These are phyloP conservation scores for Oophaga sylvatica DNA, from an alignment of 2,797 vertebrate genomes.

Conservation along the genomic window DNA sequence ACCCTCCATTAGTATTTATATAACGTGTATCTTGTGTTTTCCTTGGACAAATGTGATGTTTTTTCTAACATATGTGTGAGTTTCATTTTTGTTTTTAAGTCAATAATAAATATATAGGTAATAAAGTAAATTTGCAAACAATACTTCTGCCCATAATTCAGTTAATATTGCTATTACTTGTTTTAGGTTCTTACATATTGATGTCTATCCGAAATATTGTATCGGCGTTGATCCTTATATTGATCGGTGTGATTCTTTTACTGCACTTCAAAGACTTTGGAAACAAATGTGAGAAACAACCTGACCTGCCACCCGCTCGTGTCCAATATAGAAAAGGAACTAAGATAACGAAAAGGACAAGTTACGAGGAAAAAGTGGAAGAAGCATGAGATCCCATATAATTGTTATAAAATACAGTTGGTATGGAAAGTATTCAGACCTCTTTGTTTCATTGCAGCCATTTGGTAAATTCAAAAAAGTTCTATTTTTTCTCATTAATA, in stretches of 20 bases:
- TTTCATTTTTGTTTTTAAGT: no score
- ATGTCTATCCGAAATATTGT: constrained; percentile 13
- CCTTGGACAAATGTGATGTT: no score
- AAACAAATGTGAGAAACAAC: background rate
- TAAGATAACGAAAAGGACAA: background rate
- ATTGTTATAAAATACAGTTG: background rate
- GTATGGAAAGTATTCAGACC: no score
- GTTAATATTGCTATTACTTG: background rate
- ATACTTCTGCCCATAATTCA: background rate
- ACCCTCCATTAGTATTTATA: no score
- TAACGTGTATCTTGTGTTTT: no score
- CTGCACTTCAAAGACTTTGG: background rate
- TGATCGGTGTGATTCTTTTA: background rate
- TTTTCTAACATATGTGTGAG: no score
- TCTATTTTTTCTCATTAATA: no score
- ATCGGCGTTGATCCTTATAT: background rate
- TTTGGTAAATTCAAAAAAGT: no score
- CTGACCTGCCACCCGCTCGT: background rate
- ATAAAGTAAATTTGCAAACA: background rate
- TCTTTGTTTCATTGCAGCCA: no score
- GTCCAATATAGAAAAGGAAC: background rate
- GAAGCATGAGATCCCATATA: background rate
- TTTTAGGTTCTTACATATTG: background rate
- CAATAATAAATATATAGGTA: background rate
- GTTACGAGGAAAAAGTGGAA: background rate